Evolutionary conservation across 2,113 vertebrate species (phyloP).

Genomic region (Clarias batrachus): DNA sequence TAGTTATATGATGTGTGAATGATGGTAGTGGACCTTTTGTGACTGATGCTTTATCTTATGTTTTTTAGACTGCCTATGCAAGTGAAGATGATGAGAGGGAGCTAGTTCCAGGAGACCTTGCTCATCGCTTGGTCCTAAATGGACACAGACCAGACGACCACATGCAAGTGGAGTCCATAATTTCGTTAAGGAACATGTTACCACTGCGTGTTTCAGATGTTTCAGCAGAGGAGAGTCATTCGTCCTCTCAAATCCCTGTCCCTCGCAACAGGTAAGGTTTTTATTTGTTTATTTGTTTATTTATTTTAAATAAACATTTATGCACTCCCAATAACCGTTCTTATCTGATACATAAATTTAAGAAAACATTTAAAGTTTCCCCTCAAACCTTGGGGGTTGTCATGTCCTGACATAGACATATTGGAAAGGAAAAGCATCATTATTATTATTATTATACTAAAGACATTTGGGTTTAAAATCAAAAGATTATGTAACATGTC

Average conservation of each 20-base stretch:
- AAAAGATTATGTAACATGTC: neutral
- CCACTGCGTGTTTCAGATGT: constrained; percentile 56
- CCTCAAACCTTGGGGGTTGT: neutral
- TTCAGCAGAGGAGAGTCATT: constrained; percentile 56
- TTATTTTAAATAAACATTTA: neutral
- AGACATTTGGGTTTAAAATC: neutral
- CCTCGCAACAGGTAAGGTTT: constrained; percentile 73
- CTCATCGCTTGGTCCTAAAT: constrained; percentile 65
- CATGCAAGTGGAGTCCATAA: constrained; percentile 69
- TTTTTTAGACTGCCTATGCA: constrained; percentile 54
- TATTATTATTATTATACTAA: neutral
- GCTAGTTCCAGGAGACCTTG: constrained; percentile 57
- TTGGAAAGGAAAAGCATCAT: too few species aligned
- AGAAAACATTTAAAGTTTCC: neutral
- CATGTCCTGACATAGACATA: neutral
- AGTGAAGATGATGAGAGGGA: constrained; percentile 65
- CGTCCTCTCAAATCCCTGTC: constrained; percentile 75
- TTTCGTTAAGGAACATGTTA: constrained; percentile 63
- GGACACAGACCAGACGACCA: constrained; percentile 65
- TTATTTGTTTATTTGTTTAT: too few species aligned
- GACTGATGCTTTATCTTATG: neutral
- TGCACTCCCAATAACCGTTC: neutral
- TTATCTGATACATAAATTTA: neutral
- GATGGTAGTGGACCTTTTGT: neutral
- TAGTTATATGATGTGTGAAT: neutral